Evolutionary conservation across 2,113 vertebrate genomes (phyloP).

Genomic region (Echinops telfairi): DNA sequence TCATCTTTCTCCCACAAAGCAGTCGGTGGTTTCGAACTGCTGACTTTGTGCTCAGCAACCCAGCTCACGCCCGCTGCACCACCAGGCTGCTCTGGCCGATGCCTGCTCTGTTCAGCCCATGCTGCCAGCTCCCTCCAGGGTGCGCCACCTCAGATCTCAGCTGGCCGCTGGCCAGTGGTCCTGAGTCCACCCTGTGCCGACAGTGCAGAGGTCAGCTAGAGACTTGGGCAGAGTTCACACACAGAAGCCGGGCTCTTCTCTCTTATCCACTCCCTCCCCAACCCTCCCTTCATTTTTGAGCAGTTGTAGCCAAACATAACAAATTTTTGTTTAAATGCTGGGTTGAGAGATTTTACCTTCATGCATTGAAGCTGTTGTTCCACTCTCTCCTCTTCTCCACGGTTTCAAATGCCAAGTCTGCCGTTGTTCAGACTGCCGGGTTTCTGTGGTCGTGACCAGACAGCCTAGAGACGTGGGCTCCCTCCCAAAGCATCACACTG

Average conservation of each 20-base stretch:
- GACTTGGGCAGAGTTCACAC: background rate
- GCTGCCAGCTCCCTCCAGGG: rapidly evolving
- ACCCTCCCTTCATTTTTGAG: background rate
- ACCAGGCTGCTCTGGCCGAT: too few relatives aligned
- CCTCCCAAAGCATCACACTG: too few relatives aligned
- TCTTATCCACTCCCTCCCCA: too few relatives aligned
- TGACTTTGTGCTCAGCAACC: too few relatives aligned
- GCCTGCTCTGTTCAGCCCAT: background rate
- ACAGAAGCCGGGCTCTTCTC: rapidly evolving
- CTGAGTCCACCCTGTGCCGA: rapidly evolving
- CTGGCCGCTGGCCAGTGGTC: background rate
- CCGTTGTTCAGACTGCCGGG: background rate
- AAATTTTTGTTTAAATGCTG: background rate
- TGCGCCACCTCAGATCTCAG: background rate
- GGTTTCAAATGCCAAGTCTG: background rate
- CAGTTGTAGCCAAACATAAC: background rate
- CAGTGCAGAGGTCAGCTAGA: background rate
- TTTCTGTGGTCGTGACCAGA: background rate
- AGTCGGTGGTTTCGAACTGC: too few relatives aligned
- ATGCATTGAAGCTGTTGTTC: background rate
- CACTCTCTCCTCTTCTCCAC: background rate
- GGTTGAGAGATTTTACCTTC: background rate
- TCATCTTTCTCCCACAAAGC: too few relatives aligned
- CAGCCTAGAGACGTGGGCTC: background rate
- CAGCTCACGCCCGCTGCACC: too few relatives aligned